These are phyloP conservation scores for Tachycineta bicolor DNA, from an alignment of 2,113 vertebrate species.

Conservation along the genomic window DNA sequence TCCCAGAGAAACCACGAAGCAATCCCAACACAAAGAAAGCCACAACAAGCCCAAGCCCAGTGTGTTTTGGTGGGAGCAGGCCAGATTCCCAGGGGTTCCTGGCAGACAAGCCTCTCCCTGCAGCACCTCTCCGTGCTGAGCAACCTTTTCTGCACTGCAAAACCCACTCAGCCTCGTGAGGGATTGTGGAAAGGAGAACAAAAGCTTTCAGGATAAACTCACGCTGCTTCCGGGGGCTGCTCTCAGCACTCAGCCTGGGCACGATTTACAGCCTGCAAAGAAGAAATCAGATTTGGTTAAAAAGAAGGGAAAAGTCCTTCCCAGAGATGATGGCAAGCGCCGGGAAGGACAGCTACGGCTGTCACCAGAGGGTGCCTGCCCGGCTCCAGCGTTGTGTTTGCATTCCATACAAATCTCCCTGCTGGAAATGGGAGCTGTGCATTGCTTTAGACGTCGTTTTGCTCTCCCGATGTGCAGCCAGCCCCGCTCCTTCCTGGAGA, in stretches of 20 bases:
- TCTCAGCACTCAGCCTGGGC: background rate
- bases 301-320: background rate
- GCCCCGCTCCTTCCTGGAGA: background rate
- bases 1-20: background rate
- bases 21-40: background rate
- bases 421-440: background rate
- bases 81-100: background rate
- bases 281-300: background rate
- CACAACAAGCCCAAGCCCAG: background rate
- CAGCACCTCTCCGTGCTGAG: background rate
- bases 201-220: slow-evolving; percentile 46
- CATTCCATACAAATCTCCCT: background rate
- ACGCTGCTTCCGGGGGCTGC: slow-evolving; percentile 27
- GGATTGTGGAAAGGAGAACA: background rate
- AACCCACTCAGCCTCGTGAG: background rate
- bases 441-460: background rate
- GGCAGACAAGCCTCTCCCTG: background rate
- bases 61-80: background rate
- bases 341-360: background rate
- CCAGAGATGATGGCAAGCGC: background rate
- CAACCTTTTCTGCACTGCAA: background rate
- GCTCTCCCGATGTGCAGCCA: background rate
- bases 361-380: background rate
- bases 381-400: fast-evolving
- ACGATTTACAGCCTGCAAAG: slow-evolving; percentile 36